These are phyloP conservation scores for Campylorhamphus procurvoides DNA, from an alignment of 2,113 vertebrate genomes.

Conservation along the genomic window DNA sequence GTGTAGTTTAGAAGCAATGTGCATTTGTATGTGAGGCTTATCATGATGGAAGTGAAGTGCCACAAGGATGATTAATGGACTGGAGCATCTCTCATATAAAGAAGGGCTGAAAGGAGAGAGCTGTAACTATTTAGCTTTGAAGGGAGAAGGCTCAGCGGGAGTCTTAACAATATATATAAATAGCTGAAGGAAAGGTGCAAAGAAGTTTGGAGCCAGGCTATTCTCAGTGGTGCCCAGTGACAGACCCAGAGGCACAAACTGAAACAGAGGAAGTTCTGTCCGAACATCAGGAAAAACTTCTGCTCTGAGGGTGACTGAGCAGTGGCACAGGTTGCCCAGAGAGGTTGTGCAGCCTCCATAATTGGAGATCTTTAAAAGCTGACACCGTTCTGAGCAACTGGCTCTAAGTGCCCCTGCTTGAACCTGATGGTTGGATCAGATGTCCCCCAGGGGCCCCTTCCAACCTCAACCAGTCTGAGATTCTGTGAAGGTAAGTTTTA, in stretches of 20 bases:
- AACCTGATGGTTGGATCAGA: not conserved
- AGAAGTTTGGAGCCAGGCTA: not conserved
- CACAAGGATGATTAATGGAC: not conserved
- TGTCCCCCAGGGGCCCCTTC: not conserved
- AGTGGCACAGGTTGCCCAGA: not conserved
- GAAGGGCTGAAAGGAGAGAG: not conserved
- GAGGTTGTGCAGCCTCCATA: not conserved
- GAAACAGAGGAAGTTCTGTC: not conserved
- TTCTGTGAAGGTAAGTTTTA: not conserved
- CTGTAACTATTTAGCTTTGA: not conserved
- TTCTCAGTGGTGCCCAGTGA: not conserved
- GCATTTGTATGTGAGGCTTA: not conserved
- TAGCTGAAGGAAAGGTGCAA: not conserved
- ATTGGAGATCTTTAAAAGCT: not conserved
- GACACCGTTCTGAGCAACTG: fast-evolving
- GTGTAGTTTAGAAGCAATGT: not conserved
- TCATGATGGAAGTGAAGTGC: not conserved
- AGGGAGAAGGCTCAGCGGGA: not conserved
- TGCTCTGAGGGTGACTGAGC: not conserved
- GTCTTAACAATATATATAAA: not conserved
- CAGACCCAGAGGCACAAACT: not conserved
- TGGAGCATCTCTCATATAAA: not conserved
- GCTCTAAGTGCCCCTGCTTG: not conserved
- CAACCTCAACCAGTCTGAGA: not conserved
- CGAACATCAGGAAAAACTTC: not conserved